Base-by-base conservation (phyloP, 2,888 invertebrate genomes). In the Ecliptopera silaceata region DNA sequence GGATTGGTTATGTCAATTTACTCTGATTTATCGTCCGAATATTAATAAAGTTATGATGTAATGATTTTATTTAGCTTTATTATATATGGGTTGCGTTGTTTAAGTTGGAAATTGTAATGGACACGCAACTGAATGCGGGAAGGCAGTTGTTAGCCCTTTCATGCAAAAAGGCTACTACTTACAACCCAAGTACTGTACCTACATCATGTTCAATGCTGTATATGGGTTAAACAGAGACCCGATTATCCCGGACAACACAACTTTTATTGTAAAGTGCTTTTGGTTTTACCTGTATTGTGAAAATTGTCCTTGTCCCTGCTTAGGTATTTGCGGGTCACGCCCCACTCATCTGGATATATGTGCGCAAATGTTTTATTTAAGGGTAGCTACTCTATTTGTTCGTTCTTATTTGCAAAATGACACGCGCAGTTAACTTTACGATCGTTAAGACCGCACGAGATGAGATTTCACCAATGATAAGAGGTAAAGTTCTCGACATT, bases 1-100 rank as follows among this genome's bases (percentile, higher is more conserved):
- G 36, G 49, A 54, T 42, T 45, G 42, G 12, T 49, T 17, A 49
- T 59, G 54, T 59, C 54, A 47, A 54, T 55, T 59, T 54, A 43
- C 26, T 26, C n/a, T 53, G 53, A 58, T 53, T 53, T 49, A 58
- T 53, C 4, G 54, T 46, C 54, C 10, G 31, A 55, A 8, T 38
- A 50, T 32, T 20, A 44, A 20, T 56, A 47, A 54, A 55, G 62
- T 63, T 58, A 59, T 61, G 56, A 45, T 22, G 51, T 58, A 58
- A 63, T 61, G 53, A 57, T 63, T 61, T 56, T 58, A 59, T 61
- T 65, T 63, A 32, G 48, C 56, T 59, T 58, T 44, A 59, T 59
- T 53, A 60, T n/a, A n/a, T n/a, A n/a, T 42, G 56, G 53, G 34
- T 50, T 57, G 57, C 54, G 53, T 51, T 52, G 47, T 38, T 42